These are phyloP conservation scores for Chymomyza amoena DNA, from an alignment of 2,888 invertebrate species.

Conservation along the genomic window DNA sequence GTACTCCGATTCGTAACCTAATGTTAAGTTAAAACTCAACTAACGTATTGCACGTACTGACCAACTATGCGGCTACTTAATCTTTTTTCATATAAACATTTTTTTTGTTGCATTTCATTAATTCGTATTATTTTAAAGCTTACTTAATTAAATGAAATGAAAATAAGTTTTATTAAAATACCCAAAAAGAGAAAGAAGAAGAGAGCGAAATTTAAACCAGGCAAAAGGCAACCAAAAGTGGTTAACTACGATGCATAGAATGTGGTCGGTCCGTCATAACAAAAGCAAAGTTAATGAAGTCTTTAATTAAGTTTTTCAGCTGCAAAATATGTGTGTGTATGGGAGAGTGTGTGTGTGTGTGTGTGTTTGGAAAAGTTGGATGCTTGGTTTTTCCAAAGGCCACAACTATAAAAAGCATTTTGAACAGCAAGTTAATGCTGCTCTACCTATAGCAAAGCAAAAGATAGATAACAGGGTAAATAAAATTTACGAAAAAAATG, in stretches of 20 bases:
- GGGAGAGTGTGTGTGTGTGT: not conserved
- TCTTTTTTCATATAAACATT: conserved; percentile 9
- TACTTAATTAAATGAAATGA: conserved; percentile 58
- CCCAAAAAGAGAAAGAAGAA: not conserved
- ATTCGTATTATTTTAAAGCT: conserved; percentile 49
- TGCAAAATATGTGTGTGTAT: not conserved
- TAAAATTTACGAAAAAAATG: not conserved
- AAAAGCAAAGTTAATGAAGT: conserved; percentile 61
- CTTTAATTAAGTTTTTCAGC: conserved; percentile 62
- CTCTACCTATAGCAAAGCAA: conserved; percentile 22
- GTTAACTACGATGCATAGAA: not conserved
- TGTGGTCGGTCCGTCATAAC: conserved; percentile 25
- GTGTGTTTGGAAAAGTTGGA: conserved; percentile 11
- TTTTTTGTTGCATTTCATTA: conserved; percentile 35
- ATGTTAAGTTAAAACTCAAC: not conserved
- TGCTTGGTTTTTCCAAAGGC: conserved; percentile 10
- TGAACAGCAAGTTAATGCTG: conserved; percentile 17
- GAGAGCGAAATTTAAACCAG: not conserved
- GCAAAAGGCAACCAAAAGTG: not conserved
- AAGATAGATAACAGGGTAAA: not conserved
- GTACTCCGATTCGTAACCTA: too few species aligned
- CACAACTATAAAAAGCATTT: conserved; percentile 34
- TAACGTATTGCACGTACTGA: not conserved
- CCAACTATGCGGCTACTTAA: not conserved
- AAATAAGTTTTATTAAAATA: conserved; percentile 52